Base-by-base conservation (phyloP, 2,797 vertebrate species). In the Hozukius guyotensis region DNA sequence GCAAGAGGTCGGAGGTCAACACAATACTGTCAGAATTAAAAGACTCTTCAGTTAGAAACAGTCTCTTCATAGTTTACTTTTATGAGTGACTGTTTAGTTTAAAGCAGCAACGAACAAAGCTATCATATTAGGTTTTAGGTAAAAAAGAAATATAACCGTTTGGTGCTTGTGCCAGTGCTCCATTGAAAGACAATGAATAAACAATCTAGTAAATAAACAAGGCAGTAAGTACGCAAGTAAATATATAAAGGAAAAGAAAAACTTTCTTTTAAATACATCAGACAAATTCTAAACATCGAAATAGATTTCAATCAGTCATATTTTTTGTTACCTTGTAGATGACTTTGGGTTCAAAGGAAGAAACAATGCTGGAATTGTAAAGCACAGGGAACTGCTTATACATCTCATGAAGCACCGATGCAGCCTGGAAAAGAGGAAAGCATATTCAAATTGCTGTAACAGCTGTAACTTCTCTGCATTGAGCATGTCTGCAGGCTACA, bases 251-350 rank as follows among this genome's bases (percentile, higher is more conserved):
- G 3, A 18, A 20, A 29, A 46, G 0, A 25, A 27, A 18, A 22
- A 34, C 1, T 8, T 8, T 65, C 5, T 18, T 57, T 59, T 8
- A 59, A 22, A 60, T 29, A 42, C 5, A 24, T 73, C 18, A 49
- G 8, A 32, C 10, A 27, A 36, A 20, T 7, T 34, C 8, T 38
- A 31, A 73, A 42, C n/a, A 63, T 18, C 27, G 10, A 46, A 25
- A 63, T 18, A 32, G 16, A 16, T 31, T 72, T 60, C 27, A 31
- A 29, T 42, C 24, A 20, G 2, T 9, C 8, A 18, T 18, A 5
- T 34, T 22, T 65, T 6, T 3, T 53, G 10, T 95, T 94, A 99
- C 98, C 97, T 97, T 99, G 91, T 98, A 98, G 91, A 99, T 97
- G 87, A 99, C 96, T 91, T 97, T 97, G 72, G 94, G 93, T 77